Percentiles rank a stretch among this genome's conserved stretches.
Evolutionary conservation across 2,113 vertebrate species (phyloP).

Genomic region (Aphelocoma coerulescens): DNA sequence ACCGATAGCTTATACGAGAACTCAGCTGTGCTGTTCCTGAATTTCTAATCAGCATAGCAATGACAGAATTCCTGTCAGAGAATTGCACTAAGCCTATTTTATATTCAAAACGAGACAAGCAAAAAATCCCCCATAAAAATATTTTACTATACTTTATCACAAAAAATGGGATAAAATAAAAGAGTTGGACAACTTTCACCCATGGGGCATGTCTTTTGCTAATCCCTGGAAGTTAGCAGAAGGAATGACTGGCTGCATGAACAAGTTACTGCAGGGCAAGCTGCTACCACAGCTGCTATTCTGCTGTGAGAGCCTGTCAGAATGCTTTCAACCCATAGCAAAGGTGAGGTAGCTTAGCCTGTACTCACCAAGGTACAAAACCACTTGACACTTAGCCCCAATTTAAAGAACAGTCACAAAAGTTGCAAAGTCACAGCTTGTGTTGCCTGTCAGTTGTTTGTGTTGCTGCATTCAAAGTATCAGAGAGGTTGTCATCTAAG

Average conservation of each 20-base stretch:
- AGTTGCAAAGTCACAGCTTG: neutral
- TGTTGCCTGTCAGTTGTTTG: neutral
- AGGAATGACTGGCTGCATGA: neutral
- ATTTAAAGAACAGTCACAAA: neutral
- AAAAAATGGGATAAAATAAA: neutral
- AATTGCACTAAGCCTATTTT: neutral
- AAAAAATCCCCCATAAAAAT: neutral
- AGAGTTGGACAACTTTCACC: neutral
- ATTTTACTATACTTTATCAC: neutral
- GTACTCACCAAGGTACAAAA: neutral
- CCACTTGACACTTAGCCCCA: neutral
- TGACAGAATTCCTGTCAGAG: neutral
- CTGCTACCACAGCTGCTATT: neutral
- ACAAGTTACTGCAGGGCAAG: neutral
- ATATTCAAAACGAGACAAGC: neutral
- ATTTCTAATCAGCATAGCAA: constrained; percentile 44
- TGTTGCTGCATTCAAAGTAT: neutral
- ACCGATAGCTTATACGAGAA: constrained; percentile 8
- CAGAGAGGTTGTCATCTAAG: neutral
- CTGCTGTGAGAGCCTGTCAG: neutral
- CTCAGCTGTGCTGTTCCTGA: constrained; percentile 19
- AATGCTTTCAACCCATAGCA: neutral
- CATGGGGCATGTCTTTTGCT: neutral
- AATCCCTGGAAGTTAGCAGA: neutral
- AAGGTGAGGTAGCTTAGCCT: neutral